Evolutionary conservation across 2,888 invertebrate genomes (phyloP), one percentile per base, ranked within the genome.

Genomic region (Mythimna impura): DNA sequence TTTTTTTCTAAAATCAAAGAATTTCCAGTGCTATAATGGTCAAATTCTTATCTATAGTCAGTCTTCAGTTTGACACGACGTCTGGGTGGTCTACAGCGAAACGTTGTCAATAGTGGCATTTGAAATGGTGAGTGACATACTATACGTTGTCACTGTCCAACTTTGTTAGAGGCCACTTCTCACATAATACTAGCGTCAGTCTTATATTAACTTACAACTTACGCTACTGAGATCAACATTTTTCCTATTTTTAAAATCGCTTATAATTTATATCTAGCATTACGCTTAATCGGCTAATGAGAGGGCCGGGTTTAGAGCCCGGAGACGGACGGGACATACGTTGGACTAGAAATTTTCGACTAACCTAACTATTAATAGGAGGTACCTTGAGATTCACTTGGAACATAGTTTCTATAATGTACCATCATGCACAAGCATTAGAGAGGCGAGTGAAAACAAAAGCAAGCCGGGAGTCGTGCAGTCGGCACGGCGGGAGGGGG

Each of bases 121-220:
- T 40, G 54, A 61, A 73, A 73, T 79, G 17, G 78, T 66, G 76
- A 79, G 73, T 73, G 70, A 70, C 81, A 74, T 79, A 77, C 73
- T 74, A 50, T 50, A 36, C 78, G 80, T 79, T 84, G 83, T 86
- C 87, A 80, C 75, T 83, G 76, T 85, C 82, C 78, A 78, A 81
- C 83, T 79, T 81, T 78, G 65, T 76, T 86, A 83, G 78, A 76
- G 85, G 83, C 84, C 87, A 85, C 82, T 74, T 84, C 81, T 86
- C 86, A 86, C 83, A 79, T 83, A 86, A 84, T 86, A 88, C 91
- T 90, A 87, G 85, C 87, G 86, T 91, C 92, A 92, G 92, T 91
- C 93, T 93, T 93, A 92, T 77, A 83, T 87, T 87, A 86, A 89
- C 80, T 81, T 82, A 78, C 73, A 81, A 74, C 84, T 87, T 91